Conservation (phyloP, 2,888 invertebrate genomes). For the Omphaloscelis lunosa region DNA sequence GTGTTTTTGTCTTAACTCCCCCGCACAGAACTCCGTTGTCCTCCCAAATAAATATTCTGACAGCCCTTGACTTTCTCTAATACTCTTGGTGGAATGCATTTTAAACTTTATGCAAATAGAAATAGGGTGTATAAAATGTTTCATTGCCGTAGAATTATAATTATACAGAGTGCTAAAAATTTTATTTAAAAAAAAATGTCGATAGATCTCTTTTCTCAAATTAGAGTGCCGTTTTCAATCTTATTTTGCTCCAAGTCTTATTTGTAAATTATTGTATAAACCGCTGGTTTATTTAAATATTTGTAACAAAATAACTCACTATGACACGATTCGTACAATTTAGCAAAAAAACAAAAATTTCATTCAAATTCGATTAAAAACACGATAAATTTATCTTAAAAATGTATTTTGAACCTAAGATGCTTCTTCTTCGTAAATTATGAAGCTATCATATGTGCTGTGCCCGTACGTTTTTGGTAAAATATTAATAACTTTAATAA, state of each 20-base stretch:
- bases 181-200: background rate
- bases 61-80: conserved; percentile 7
- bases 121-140: background rate
- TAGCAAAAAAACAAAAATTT: background rate
- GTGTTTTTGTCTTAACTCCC: conserved; percentile 72
- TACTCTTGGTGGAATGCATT: background rate
- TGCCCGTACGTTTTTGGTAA: background rate
- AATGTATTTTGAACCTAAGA: conserved; percentile 11
- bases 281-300: background rate
- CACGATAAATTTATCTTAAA: conserved; percentile 16
- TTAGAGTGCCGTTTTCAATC: background rate
- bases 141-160: background rate
- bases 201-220: background rate
- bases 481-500: conserved; percentile 40
- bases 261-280: conserved; percentile 4
- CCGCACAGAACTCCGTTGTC: conserved; percentile 73
- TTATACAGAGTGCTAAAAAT: conserved; percentile 6
- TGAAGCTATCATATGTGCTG: conserved; percentile 15
- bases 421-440: conserved; percentile 22
- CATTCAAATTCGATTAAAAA: conserved; percentile 5
- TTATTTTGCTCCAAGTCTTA: background rate
- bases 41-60: conserved; percentile 67
- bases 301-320: background rate
- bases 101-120: background rate
- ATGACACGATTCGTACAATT: background rate